A percentile compares a stretch with the other conserved stretches of the same genome.
These are phyloP conservation scores for Drosophila aff. DNA, from an alignment of 1,140 invertebrate genomes.

Conservation along the genomic window DNA sequence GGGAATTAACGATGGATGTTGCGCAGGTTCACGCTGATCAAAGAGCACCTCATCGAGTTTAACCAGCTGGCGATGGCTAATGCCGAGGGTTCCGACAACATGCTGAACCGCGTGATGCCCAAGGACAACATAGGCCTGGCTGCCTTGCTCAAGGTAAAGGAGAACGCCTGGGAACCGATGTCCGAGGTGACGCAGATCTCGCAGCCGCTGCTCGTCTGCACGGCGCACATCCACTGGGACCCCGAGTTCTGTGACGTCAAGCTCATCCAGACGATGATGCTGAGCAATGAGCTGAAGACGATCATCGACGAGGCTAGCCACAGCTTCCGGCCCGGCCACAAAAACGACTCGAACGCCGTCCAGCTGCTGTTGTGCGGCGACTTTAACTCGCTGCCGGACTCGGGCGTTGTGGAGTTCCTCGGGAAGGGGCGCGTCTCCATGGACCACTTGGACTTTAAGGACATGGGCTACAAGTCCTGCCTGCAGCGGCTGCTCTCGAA, in stretches of 20 bases:
- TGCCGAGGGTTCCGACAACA: conserved; percentile 98
- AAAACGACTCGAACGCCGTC: conserved; percentile 92
- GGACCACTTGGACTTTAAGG: conserved; percentile 98
- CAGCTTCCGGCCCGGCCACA: conserved; percentile 88
- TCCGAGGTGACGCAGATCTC: conserved; percentile 91
- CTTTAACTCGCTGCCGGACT: conserved; percentile 99
- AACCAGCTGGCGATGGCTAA: conserved; percentile 99
- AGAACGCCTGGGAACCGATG: conserved; percentile 95
- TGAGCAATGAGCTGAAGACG: conserved; percentile 95
- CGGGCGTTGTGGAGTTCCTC: conserved; percentile 98
- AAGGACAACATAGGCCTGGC: conserved; percentile 99
- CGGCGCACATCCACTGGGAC: conserved; percentile 99
- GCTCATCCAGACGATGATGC: conserved; percentile 99
- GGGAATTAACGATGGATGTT: background rate
- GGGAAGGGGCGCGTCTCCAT: conserved; percentile 94
- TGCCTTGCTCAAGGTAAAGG: conserved; percentile 96
- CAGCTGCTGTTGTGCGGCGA: conserved; percentile 98
- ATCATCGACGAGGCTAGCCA: conserved; percentile 92
- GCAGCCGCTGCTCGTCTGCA: conserved; percentile 97
- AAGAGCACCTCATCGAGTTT: conserved; percentile 98
- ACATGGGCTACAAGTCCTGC: conserved; percentile 96
- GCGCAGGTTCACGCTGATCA: conserved; percentile 95
- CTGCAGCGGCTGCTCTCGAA: conserved; percentile 95
- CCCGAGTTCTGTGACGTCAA: conserved; percentile 99
- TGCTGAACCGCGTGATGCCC: conserved; percentile 99